Base-by-base conservation (phyloP, 2,888 invertebrate genomes). In the Pollenia angustigena region DNA sequence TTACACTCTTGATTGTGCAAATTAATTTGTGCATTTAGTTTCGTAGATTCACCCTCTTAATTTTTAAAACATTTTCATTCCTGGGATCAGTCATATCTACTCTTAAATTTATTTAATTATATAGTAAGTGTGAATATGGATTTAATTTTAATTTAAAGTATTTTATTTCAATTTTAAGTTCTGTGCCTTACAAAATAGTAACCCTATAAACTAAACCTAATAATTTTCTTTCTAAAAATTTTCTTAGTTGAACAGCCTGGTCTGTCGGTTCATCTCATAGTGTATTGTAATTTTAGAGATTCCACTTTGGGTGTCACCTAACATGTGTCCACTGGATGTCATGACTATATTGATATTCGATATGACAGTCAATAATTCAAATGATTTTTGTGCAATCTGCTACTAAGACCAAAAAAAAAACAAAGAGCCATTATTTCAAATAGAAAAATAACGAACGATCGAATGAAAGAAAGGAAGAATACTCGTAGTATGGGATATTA, bases 21-120 rank as follows among this genome's bases (percentile, higher is more conserved):
- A 75, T 62, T 68, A 71, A 46, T 71, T 87, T 88, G 88, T 87
- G 46, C 66, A 48, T 66, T 87, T 80, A 79, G 76, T 75, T 85
- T 58, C 40, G 44, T 16, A 16, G 74, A 71, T 74, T 52, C 23
- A 69, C 18, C 32, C 14, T 60, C 40, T 14, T 0, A 54, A 50
- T n/a, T 66, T 66, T 32, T 32, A 32, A 32, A 32, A 32, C 1
- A 32, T 2, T 32, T 32, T 4, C 4, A 32, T 6, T 32, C 4
- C 32, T 32, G 32, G 4, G 4, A 32, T 6, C 32, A 32, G 32
- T 32, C 6, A 32, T 32, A 32, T 6, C 32, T 6, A 32, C 6
- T 32, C 6, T 32, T 32, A 32, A 32, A 32, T 32, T 32, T 32
- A 0, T 2, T 23, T 32, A 32, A 32, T 1, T 32, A 32, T 32